Percentiles rank a stretch among this genome's conserved stretches.
Evolutionary conservation across 2,113 vertebrate genomes (phyloP).

Genomic region (Dromaius novaehollandiae): DNA sequence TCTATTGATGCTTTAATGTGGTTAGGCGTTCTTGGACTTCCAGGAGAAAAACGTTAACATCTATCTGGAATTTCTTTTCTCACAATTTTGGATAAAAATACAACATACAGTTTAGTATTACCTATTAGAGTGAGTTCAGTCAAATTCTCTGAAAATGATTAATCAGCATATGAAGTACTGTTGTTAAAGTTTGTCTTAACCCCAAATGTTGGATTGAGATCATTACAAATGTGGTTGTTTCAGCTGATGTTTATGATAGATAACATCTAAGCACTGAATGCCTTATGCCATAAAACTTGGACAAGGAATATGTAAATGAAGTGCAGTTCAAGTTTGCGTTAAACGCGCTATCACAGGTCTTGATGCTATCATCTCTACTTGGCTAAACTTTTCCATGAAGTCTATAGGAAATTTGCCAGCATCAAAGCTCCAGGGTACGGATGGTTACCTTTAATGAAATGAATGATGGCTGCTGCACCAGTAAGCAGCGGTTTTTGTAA

Average conservation of each 20-base stretch:
- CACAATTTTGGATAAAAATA: neutral
- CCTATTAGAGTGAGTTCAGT: neutral
- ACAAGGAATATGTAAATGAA: neutral
- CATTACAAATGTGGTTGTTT: neutral
- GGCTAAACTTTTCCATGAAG: neutral
- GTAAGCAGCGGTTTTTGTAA: neutral
- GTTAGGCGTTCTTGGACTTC: neutral
- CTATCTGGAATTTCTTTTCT: neutral
- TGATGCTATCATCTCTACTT: neutral
- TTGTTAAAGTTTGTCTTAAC: neutral
- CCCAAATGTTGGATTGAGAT: neutral
- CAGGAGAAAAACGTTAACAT: neutral
- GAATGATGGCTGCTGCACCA: neutral
- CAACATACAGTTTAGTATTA: neutral
- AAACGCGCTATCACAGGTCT: accelerated
- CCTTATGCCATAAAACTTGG: neutral
- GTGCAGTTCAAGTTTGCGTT: neutral
- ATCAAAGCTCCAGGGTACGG: neutral
- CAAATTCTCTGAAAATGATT: neutral
- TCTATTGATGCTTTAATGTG: neutral
- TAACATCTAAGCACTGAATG: neutral
- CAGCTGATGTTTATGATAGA: neutral
- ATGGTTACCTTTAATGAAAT: neutral
- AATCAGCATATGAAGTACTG: neutral
- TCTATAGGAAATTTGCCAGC: neutral